phyloP scores from a whole-genome alignment of 2,888 invertebrate genomes.

The Microctonus aethiopoides region DNA sequence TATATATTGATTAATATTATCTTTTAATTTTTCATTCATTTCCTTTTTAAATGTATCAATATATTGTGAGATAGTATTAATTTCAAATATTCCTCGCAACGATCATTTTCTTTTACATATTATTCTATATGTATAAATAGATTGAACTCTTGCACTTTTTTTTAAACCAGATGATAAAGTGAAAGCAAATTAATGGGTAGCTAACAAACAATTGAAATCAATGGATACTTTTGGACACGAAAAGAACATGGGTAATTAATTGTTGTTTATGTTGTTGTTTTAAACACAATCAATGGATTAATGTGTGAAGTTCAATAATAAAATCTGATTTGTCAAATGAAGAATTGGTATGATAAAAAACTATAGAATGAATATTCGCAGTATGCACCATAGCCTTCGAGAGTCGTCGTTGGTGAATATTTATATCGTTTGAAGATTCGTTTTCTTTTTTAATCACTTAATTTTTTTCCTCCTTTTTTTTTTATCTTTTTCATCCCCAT shows the following conservation, averaged over 20 bases:
- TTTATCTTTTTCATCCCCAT: neutral
- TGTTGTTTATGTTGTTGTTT: neutral
- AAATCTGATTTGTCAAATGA: neutral
- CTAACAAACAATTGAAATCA: neutral
- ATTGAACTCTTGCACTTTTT: too few relatives aligned
- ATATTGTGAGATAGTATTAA: neutral
- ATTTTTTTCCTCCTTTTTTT: neutral
- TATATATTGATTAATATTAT: constrained; percentile 20
- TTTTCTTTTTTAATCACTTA: neutral
- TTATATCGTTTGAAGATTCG: neutral
- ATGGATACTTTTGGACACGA: neutral
- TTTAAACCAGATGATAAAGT: neutral
- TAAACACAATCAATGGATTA: neutral
- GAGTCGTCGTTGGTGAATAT: neutral
- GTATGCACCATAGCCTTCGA: neutral
- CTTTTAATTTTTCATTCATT: constrained; percentile 11
- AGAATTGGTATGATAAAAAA: neutral
- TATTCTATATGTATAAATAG: too few relatives aligned
- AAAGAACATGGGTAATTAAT: neutral
- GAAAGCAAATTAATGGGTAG: neutral
- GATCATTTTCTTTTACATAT: neutral
- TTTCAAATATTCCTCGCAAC: constrained; percentile 8
- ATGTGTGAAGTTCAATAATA: neutral
- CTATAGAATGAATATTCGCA: neutral
- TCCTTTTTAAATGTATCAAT: neutral